phyloP scores from a whole-genome alignment of 2,797 vertebrate species.

The Loriculus beryllinus region DNA sequence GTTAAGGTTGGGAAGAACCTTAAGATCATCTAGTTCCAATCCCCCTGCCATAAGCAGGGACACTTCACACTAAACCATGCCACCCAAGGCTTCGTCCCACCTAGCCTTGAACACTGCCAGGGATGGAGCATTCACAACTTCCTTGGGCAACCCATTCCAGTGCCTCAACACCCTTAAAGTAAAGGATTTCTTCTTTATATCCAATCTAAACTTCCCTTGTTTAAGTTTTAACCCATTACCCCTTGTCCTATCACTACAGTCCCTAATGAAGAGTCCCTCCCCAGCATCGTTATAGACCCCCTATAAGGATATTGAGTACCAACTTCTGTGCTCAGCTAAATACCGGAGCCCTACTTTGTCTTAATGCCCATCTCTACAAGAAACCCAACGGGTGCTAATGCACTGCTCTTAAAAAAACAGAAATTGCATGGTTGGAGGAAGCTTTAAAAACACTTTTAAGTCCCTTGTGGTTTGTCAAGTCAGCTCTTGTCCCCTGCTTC shows the following conservation, averaged over 20 bases:
- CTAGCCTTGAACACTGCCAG: background rate
- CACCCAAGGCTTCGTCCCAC: background rate
- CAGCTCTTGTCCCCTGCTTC: background rate
- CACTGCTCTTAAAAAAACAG: background rate
- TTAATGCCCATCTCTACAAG: background rate
- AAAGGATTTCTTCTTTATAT: too few relatives aligned
- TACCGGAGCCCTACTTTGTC: background rate
- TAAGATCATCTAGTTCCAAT: too few relatives aligned
- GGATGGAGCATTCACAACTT: too few relatives aligned
- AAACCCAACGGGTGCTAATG: rapidly evolving
- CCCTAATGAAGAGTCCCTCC: background rate
- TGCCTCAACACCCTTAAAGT: background rate
- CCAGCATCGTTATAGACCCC: background rate
- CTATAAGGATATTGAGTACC: background rate
- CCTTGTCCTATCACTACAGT: background rate
- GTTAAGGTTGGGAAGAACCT: too few relatives aligned
- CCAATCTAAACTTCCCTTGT: too few relatives aligned
- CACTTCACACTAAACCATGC: background rate
- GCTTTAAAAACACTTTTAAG: background rate
- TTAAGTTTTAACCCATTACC: too few relatives aligned
- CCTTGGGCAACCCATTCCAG: too few relatives aligned
- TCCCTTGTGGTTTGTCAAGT: background rate
- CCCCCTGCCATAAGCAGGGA: background rate
- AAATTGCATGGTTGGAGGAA: background rate
- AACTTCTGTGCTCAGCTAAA: background rate